These are phyloP conservation scores for Baccha elongata DNA, from an alignment of 2,888 invertebrate species.

Conservation along the genomic window DNA sequence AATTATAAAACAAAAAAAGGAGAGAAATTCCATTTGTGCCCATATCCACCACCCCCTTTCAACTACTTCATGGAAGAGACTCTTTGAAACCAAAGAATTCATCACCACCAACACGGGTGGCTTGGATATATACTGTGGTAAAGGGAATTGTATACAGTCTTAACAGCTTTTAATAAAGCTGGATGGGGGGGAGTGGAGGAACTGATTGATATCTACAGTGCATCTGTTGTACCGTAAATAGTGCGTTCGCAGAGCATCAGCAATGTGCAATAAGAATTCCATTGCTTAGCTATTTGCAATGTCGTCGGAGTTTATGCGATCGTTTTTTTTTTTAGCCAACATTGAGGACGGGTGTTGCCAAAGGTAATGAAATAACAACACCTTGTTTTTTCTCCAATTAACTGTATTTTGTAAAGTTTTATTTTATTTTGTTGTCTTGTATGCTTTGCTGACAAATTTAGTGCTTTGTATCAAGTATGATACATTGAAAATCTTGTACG, in stretches of 20 bases:
- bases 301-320: constrained; percentile 9
- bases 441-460: too few species aligned
- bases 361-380: background rate
- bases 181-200: background rate
- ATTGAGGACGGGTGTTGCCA: background rate
- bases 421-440: too few species aligned
- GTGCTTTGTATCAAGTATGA: too few species aligned
- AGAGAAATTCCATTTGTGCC: constrained; percentile 58
- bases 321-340: background rate
- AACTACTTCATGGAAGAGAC: background rate
- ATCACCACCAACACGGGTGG: constrained; percentile 15
- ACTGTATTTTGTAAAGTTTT: too few species aligned
- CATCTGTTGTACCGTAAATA: constrained; percentile 63
- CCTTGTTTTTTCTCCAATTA: too few species aligned
- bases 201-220: constrained; percentile 58
- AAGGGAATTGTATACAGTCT: too few species aligned
- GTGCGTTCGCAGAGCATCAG: constrained; percentile 51
- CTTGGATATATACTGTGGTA: background rate
- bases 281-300: constrained; percentile 38
- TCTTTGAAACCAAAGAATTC: constrained; percentile 30
- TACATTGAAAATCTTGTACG: too few species aligned
- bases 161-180: constrained; percentile 4
- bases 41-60: constrained; percentile 55
- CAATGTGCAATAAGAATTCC: constrained; percentile 54
- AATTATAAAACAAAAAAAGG: background rate